Base-by-base conservation (phyloP, 37 sponge, comb jelly and placozoan species). In the Chondrilla cf. caribensis region DNA sequence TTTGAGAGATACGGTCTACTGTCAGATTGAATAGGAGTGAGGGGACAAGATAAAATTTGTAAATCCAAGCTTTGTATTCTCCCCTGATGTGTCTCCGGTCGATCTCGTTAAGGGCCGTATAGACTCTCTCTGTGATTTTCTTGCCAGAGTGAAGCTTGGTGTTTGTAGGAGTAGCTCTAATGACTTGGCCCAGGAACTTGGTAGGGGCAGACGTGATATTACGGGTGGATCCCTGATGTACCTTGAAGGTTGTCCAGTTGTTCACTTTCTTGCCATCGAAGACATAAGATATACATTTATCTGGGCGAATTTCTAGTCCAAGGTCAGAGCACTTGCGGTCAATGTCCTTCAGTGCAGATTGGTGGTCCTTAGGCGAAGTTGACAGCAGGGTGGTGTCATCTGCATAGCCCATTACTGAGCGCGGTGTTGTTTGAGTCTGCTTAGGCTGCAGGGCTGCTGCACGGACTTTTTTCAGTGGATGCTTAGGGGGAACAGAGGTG, bases 341-440 rank as follows among this genome's bases (percentile, higher is more conserved):
- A 8, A 78, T 31, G 14, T 78, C 26, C 55, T 11, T 54, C 58
- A 78, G 79, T 8, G 57, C 57, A 54, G 18, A 18, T 47, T 78
- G n/a, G 29, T 78, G 79, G 28, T 78, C 79, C 7, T n/a, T 7
- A 11, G n/a, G 22, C 15, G 18, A 28, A 6, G 21, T 47, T 7
- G 79, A 78, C 5, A 78, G 8, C 21, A 78, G 29, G 24, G 79
- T 22, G 43, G 43, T 15, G 31, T 78, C 79, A 78, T 78, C 79
- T 28, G 79, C 58, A 78, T 44, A 78, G 31, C 29, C 79, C 57
- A 42, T 78, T 31, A 44, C 28, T 47, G 57, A 47, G 8, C 43
- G 79, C 9, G 79, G 55, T 54, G 57, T 54, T 17, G 17, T 54
- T 17, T 54, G 11, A 54, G 17, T 17, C 57, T 18, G 11, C 57